Evolutionary conservation across 1,140 invertebrate species (phyloP).

Genomic region (Aphaenogaster rudis): DNA sequence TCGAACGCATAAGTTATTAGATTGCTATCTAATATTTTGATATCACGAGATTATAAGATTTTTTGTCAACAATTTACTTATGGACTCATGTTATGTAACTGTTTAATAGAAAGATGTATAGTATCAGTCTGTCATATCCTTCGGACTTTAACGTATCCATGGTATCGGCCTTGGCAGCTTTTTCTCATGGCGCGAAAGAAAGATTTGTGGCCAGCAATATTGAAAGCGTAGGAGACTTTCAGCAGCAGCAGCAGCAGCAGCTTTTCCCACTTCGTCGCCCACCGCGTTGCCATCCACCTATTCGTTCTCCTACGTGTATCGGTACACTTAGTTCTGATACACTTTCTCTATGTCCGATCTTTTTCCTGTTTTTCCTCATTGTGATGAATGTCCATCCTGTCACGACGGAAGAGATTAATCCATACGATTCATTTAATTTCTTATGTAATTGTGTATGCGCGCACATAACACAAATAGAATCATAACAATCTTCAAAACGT

Average conservation of each 20-base stretch:
- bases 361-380: neutral
- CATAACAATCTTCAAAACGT: neutral
- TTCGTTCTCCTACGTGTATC: conserved; percentile 1
- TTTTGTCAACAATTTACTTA: conserved; percentile 1
- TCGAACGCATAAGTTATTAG: neutral
- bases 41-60: neutral
- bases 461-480: neutral
- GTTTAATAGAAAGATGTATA: neutral
- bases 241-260: conserved; percentile 2
- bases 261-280: conserved; percentile 40
- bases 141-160: neutral
- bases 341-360: neutral
- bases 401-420: neutral
- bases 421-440: conserved; percentile 1
- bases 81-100: neutral
- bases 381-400: conserved; percentile 9
- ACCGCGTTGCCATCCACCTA: neutral
- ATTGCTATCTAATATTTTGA: neutral
- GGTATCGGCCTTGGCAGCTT: conserved; percentile 4
- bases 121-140: neutral
- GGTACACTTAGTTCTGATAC: conserved; percentile 2
- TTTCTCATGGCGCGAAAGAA: conserved; percentile 30
- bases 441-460: neutral
- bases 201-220: conserved; percentile 67
- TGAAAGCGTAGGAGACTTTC: conserved; percentile 59